Base-by-base conservation (phyloP, 1,140 invertebrate genomes). In the Bombus sibiricus region DNA sequence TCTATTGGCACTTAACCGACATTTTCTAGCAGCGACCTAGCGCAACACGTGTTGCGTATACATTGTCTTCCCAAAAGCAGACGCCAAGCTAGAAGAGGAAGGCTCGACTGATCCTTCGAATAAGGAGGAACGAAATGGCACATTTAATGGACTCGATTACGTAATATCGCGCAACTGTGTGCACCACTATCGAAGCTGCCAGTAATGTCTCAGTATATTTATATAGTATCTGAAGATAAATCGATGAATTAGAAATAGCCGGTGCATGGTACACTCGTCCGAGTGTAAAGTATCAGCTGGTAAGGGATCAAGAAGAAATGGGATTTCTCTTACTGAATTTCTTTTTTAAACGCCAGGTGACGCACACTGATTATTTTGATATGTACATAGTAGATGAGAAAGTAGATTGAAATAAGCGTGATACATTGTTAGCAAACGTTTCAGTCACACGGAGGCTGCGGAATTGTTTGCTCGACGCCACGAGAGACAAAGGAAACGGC, bases 1-100 rank as follows among this genome's bases (percentile, higher is more conserved):
- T 85, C 62, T 68, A 85, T 62, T 71, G 82, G 82, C 82, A 75
- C 71, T 72, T 79, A 84, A 72, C 83, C 83, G 76, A 80, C 77
- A 85, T 85, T 85, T 62, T 80, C 57, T 85, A 80, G 53, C 41
- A 69, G 53, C 77, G 83, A 85, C 83, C 83, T 80, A 85, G 28
- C 83, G 76, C 68, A 85, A 85, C 77, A 39, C 32, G 32, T 43
- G 68, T 85, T 80, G 39, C 68, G 57, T 68, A n/a, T 13, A 10
- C 47, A 25, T 41, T 64, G 10, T 66, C 28, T 71, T 28, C 34
- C 62, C 15, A 53, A 83, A 39, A 22, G 22, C n/a, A 28, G 3
- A 34, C 34, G n/a, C 28, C 53, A 47, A 15, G 4, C 32, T 53
- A 53, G 25, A 13, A 25, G 41, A 73, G 39, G 39, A 73, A 53